These are phyloP conservation scores for Dromococcyx pavoninus DNA, from an alignment of 2,797 vertebrate species.

Conservation along the genomic window DNA sequence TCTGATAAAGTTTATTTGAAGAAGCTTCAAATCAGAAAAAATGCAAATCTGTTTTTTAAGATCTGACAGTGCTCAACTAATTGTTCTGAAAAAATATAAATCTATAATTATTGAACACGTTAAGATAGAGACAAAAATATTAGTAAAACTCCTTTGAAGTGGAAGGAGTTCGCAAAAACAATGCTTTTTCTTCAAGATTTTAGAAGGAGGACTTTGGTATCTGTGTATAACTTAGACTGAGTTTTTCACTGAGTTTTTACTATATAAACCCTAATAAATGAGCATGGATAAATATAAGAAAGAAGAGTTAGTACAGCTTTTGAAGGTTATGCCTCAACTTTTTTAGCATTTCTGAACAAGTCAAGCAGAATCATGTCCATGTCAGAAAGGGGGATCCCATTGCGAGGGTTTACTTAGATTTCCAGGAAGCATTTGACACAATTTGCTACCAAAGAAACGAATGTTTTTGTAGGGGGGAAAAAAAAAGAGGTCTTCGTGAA, in stretches of 20 bases:
- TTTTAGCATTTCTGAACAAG: neutral
- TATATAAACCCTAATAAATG: neutral
- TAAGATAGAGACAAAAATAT: neutral
- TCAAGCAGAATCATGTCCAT: neutral
- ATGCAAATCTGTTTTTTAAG: neutral
- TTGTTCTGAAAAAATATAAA: neutral
- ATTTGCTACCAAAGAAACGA: neutral
- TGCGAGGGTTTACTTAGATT: neutral
- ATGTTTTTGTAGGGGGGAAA: rapidly evolving
- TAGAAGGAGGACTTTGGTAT: neutral
- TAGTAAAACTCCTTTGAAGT: neutral
- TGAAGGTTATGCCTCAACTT: neutral
- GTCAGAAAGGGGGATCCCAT: neutral
- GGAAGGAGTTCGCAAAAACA: neutral
- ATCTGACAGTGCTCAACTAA: neutral
- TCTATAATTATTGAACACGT: neutral
- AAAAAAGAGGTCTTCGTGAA: neutral
- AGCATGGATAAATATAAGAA: neutral
- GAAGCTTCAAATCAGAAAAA: neutral
- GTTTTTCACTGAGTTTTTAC: neutral
- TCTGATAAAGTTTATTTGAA: neutral
- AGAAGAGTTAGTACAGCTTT: neutral
- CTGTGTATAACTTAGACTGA: neutral
- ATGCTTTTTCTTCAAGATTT: neutral
- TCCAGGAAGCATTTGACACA: neutral